Conservation (phyloP, 2,113 vertebrate species). For the Ornithorhynchus anatinus region DNA sequence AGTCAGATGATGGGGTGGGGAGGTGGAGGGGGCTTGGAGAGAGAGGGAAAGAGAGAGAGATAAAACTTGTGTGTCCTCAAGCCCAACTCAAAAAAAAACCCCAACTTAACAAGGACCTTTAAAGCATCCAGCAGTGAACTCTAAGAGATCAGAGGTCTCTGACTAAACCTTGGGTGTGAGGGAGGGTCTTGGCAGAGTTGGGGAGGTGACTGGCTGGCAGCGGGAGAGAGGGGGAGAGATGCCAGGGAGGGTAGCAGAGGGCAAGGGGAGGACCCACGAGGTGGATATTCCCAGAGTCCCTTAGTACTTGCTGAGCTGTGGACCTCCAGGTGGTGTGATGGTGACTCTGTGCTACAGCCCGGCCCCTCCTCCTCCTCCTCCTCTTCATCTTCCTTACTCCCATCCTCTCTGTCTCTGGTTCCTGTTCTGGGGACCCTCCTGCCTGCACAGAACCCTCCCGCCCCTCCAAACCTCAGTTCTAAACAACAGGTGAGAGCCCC, state of each 20-base stretch:
- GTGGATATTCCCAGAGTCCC: background rate
- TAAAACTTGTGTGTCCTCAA: background rate
- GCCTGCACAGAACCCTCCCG: background rate
- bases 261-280: background rate
- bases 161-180: no score
- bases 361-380: background rate
- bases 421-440: background rate
- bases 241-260: no score
- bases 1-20: no score
- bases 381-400: background rate
- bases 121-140: no score
- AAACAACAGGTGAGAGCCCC: background rate
- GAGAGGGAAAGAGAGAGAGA: background rate
- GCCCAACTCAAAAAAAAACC: no score
- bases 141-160: no score
- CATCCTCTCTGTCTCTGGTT: background rate
- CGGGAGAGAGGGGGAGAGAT: no score
- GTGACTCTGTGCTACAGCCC: no score
- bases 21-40: background rate
- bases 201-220: no score
- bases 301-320: fast-evolving
- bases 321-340: background rate
- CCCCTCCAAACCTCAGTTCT: background rate
- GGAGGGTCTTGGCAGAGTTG: no score
- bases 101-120: no score